Evolutionary conservation across 2,113 vertebrate species (phyloP).

Genomic region (Scolopax mira): DNA sequence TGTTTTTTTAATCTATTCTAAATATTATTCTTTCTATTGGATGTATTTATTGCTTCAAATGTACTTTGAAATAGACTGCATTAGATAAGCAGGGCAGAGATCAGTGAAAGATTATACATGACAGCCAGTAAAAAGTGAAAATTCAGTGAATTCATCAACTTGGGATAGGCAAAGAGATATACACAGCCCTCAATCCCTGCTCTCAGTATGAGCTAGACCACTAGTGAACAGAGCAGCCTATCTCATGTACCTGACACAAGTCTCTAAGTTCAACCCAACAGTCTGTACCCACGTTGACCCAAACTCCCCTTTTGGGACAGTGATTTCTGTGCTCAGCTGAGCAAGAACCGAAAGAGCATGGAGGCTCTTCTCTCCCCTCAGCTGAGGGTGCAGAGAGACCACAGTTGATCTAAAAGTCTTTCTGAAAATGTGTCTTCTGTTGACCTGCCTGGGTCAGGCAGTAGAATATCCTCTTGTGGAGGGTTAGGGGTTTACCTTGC

Average conservation of each 20-base stretch:
- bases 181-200: accelerated
- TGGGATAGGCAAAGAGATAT: neutral
- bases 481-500: neutral
- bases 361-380: neutral
- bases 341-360: neutral
- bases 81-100: neutral
- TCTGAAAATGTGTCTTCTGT: neutral
- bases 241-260: accelerated
- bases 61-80: neutral
- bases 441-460: neutral
- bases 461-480: neutral
- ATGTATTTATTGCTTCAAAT: neutral
- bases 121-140: neutral
- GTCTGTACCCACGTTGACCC: neutral
- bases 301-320: neutral
- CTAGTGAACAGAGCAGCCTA: neutral
- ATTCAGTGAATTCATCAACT: neutral
- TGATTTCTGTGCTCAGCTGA: neutral
- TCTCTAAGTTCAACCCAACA: neutral
- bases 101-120: neutral
- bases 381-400: neutral
- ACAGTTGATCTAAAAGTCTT: neutral
- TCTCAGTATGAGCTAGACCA: neutral
- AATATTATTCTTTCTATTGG: neutral
- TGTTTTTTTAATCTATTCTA: neutral